Evolutionary conservation across 2,888 invertebrate species (phyloP).

Genomic region (Eilema sororculum): DNA sequence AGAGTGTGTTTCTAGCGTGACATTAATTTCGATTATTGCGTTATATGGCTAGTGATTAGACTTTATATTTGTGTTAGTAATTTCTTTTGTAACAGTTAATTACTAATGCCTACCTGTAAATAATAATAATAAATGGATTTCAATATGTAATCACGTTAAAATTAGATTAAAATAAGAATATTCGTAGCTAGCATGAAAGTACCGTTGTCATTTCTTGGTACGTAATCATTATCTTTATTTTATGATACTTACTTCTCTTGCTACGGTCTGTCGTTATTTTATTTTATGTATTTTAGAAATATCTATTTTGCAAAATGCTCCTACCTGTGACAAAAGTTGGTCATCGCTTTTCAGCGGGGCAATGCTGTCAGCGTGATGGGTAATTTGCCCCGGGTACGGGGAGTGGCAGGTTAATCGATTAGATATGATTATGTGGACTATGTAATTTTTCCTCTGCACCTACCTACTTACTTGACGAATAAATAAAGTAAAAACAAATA

Average conservation of each 20-base stretch:
- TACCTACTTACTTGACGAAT: too few species aligned
- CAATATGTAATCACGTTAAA: conserved; percentile 51
- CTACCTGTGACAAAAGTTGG: too few species aligned
- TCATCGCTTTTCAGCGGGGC: too few species aligned
- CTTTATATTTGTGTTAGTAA: conserved; percentile 78
- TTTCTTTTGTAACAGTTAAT: conserved; percentile 67
- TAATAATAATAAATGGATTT: conserved; percentile 65
- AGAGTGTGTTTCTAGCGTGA: conserved; percentile 43
- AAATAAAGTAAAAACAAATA: too few species aligned
- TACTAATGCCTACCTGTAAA: conserved; percentile 69
- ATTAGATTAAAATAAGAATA: conserved; percentile 42
- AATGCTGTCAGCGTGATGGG: too few species aligned
- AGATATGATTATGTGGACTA: too few species aligned
- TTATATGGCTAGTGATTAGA: conserved; percentile 87
- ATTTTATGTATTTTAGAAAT: conserved; percentile 5
- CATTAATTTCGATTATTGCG: conserved; percentile 71
- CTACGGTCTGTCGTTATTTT: conserved; percentile 43
- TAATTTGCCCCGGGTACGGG: too few species aligned
- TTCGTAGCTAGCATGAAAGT: conserved; percentile 35
- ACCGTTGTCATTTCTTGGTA: conserved; percentile 45
- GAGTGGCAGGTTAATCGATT: too few species aligned
- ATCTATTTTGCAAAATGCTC: background rate
- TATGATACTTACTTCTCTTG: conserved; percentile 21
- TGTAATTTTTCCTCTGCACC: too few species aligned
- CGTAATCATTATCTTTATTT: conserved; percentile 29